Evolutionary conservation across 2,888 invertebrate species (phyloP).

Genomic region (Nysson spinosus): DNA sequence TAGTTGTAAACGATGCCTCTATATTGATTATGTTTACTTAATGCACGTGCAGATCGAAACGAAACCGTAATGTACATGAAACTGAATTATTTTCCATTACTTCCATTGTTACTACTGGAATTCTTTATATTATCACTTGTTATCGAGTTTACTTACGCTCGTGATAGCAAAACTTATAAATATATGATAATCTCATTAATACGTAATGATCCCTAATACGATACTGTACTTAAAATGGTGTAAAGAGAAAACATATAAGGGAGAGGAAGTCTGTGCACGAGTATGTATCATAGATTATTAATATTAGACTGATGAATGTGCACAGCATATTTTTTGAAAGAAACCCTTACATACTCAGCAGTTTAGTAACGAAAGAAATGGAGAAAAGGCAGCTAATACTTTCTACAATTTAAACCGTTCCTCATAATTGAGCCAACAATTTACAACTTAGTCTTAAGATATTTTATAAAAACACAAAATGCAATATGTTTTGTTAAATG

Average conservation of each 20-base stretch:
- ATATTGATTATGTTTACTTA: conserved; percentile 19
- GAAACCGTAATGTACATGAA: conserved; percentile 8
- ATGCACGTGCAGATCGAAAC: conserved; percentile 10
- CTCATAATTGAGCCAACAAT: conserved; percentile 42
- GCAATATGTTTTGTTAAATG: conserved; percentile 48
- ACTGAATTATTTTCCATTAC: conserved; percentile 13
- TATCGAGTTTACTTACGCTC: conserved; percentile 3
- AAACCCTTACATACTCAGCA: conserved; percentile 21
- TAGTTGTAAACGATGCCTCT: conserved; percentile 11
- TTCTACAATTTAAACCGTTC: conserved; percentile 46
- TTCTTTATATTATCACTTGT: neutral
- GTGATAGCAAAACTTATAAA: neutral
- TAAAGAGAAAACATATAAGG: conserved; percentile 13
- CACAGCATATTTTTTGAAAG: conserved; percentile 44
- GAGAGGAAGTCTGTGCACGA: conserved; percentile 25
- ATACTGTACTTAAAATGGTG: conserved; percentile 45
- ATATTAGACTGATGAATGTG: conserved; percentile 45
- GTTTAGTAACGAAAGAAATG: conserved; percentile 11
- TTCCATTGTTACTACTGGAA: conserved; percentile 1
- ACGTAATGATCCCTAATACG: conserved; percentile 6
- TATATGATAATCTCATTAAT: conserved; percentile 11
- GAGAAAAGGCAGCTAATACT: conserved; percentile 27
- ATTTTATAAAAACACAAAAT: conserved; percentile 51
- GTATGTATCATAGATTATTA: conserved; percentile 37
- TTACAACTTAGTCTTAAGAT: conserved; percentile 49